Base-by-base conservation (phyloP, 1,140 invertebrate species). In the Drosophila arizonae region DNA sequence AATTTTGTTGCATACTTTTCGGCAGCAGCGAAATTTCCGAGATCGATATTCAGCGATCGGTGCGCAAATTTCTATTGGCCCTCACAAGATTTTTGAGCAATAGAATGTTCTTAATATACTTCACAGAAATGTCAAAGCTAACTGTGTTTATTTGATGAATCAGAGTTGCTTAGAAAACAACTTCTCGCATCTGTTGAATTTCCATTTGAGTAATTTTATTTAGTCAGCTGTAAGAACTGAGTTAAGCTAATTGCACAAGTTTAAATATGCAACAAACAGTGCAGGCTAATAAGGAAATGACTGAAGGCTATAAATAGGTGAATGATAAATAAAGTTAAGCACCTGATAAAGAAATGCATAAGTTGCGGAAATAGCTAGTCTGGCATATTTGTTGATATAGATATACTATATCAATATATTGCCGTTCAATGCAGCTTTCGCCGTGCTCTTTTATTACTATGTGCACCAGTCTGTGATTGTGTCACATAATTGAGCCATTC, bases 401-500 rank as follows among this genome's bases (percentile, higher is more conserved):
- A 4, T 15, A 43, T 43, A n/a, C 6, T 15, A 43, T 15, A 15
- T 43, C n/a, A 15, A 43, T 43, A 15, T 15, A 43, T 43, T n/a
- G n/a, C 3, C 5, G 6, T 3, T 45, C 41, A 1, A 45, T 15
- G 0, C 17, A 21, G 9, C 36, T 26, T 10, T 26, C 17, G 4
- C 11, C 24, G 26, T 15, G 15, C 26, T 48, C 43, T 46, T 15
- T 43, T n/a, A 58, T 17, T 72, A 54, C 52, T 21, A 11, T 36
- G 58, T 74, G 39, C 30, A 55, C 30, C 30, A 43, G 46, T 17
- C 58, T 54, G 6, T 52, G 46, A 68, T 78, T 58, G 67, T 86
- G 84, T 82, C 82, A 73, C 77, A 72, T 87, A 86, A 86, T 82
- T 86, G 84, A 82, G 79, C 76, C 55, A 87, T 86, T 86, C 33